These are phyloP conservation scores for Tringa solitaria DNA, from an alignment of 2,113 vertebrate species.

Conservation along the genomic window DNA sequence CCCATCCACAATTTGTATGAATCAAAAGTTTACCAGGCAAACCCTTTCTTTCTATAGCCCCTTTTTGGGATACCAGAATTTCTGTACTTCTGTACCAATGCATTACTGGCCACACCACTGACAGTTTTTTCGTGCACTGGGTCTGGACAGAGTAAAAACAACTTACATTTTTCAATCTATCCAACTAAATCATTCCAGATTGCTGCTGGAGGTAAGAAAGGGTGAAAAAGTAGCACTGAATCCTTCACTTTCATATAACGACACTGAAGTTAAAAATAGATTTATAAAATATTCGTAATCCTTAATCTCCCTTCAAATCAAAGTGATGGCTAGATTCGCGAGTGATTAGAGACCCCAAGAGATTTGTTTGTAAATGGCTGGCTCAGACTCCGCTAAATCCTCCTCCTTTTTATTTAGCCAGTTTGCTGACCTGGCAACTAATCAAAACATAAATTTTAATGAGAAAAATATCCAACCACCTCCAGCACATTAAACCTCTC, in stretches of 20 bases:
- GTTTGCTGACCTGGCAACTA: slow-evolving; percentile 35
- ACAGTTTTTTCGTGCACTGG: background rate
- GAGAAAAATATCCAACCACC: slow-evolving; percentile 12
- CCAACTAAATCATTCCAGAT: background rate
- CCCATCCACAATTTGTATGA: background rate
- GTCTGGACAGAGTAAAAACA: background rate
- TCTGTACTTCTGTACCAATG: background rate
- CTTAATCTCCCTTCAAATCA: slow-evolving; percentile 9
- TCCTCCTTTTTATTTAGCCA: background rate
- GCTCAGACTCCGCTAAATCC: slow-evolving; percentile 7
- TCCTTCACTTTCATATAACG: background rate
- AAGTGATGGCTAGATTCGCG: background rate
- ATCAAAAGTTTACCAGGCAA: background rate
- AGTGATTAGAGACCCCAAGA: background rate
- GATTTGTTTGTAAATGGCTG: slow-evolving; percentile 29
- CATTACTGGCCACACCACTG: background rate
- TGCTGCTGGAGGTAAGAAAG: background rate
- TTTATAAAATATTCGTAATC: background rate
- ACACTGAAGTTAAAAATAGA: background rate
- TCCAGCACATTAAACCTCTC: background rate
- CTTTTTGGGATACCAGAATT: background rate
- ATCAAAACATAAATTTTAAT: slow-evolving; percentile 12
- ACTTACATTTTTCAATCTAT: background rate
- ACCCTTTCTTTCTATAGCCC: background rate
- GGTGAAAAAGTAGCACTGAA: background rate